Conservation (phyloP, 2,113 vertebrate genomes). For the Bathybates hornii region DNA sequence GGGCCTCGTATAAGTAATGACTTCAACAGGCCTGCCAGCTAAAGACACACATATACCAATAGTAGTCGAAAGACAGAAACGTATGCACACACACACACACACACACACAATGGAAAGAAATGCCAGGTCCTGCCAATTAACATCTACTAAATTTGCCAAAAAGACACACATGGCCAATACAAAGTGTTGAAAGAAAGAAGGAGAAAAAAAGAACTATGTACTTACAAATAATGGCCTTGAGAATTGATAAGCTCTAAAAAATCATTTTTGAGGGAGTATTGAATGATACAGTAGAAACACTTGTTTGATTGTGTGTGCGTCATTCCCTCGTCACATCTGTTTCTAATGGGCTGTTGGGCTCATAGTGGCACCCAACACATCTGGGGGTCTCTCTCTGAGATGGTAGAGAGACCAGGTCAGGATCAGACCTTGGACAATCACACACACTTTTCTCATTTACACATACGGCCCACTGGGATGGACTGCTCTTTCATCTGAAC, state of each 20-base stretch:
- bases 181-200: neutral
- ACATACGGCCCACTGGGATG: neutral
- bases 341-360: neutral
- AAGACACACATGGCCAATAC: slow-evolving; percentile 2
- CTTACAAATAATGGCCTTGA: neutral
- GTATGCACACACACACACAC: neutral
- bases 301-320: neutral
- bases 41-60: neutral
- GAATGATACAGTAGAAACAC: neutral
- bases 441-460: neutral
- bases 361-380: neutral
- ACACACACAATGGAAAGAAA: neutral
- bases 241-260: neutral
- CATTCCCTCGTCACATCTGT: neutral
- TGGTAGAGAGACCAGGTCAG: neutral
- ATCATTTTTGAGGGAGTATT: neutral
- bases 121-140: neutral
- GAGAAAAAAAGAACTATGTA: neutral
- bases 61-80: neutral
- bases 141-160: neutral
- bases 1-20: slow-evolving; percentile 36
- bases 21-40: neutral
- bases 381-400: neutral
- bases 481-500: neutral
- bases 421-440: neutral